A percentile compares a stretch with the other conserved stretches of the same genome.
These are phyloP conservation scores for Crenichthys baileyi DNA, from an alignment of 2,797 vertebrate species.

Conservation along the genomic window DNA sequence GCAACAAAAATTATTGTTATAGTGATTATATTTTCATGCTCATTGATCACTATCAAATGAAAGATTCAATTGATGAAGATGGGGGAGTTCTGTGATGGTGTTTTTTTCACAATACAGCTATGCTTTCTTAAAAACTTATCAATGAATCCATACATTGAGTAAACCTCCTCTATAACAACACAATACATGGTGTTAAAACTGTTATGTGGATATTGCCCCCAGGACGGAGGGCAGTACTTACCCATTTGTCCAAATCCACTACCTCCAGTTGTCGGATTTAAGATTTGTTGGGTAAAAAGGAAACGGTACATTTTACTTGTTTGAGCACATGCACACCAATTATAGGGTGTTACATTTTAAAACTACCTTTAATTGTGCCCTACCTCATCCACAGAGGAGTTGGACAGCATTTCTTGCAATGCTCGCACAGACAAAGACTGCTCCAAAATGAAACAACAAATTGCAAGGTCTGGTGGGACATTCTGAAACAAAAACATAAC, in stretches of 20 bases:
- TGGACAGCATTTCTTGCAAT: constrained; percentile 94
- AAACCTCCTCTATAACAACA: background rate
- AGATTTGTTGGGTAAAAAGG: constrained; percentile 29
- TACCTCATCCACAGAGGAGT: constrained; percentile 85
- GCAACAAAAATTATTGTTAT: background rate
- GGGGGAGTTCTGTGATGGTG: background rate
- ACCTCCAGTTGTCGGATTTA: constrained; percentile 63
- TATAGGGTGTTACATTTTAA: background rate
- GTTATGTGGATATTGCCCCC: constrained; percentile 1
- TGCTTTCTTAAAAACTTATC: background rate
- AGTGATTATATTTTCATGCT: background rate
- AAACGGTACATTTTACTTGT: constrained; percentile 29
- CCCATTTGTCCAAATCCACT: constrained; percentile 86
- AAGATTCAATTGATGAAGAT: background rate
- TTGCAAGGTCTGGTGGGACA: constrained; percentile 91
- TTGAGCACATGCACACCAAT: background rate
- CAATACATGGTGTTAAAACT: constrained; percentile 4
- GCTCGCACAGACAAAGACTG: constrained; percentile 92
- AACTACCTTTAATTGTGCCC: background rate
- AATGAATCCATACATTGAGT: background rate
- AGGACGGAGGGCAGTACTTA: constrained; percentile 55
- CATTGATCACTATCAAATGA: background rate
- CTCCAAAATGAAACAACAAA: constrained; percentile 92
- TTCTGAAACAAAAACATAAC: constrained; percentile 77
- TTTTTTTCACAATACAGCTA: background rate